These are phyloP conservation scores for Octodon degus DNA, from an alignment of 2,113 vertebrate species.

Conservation along the genomic window DNA sequence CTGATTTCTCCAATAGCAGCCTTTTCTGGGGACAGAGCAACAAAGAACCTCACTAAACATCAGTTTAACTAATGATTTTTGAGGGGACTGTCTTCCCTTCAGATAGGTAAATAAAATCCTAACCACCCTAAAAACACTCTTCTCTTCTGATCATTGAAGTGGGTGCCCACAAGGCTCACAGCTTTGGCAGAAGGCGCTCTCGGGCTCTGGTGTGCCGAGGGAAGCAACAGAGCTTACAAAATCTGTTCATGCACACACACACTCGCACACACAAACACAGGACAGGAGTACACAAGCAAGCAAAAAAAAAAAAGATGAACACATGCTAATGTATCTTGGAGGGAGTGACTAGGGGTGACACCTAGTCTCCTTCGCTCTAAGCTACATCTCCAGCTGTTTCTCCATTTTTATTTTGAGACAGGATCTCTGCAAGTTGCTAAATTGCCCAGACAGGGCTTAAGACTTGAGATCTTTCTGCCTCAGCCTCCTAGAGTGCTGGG, in stretches of 20 bases:
- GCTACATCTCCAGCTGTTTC: background rate
- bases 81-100: background rate
- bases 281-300: rapidly evolving
- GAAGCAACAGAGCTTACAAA: background rate
- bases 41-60: background rate
- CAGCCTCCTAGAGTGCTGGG: background rate
- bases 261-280: rapidly evolving
- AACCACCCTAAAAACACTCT: background rate
- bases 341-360: background rate
- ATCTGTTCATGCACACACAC: rapidly evolving
- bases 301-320: background rate
- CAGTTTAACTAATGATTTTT: no score
- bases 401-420: background rate
- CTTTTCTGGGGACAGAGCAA: background rate
- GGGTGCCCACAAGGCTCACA: background rate
- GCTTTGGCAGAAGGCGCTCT: background rate
- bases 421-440: background rate
- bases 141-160: background rate
- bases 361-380: background rate
- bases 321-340: background rate
- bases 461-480: background rate
- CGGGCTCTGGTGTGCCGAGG: background rate
- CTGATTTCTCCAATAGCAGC: rapidly evolving
- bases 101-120: background rate
- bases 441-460: background rate